Conservation (phyloP, 2,113 vertebrate genomes). For the Numida meleagris region DNA sequence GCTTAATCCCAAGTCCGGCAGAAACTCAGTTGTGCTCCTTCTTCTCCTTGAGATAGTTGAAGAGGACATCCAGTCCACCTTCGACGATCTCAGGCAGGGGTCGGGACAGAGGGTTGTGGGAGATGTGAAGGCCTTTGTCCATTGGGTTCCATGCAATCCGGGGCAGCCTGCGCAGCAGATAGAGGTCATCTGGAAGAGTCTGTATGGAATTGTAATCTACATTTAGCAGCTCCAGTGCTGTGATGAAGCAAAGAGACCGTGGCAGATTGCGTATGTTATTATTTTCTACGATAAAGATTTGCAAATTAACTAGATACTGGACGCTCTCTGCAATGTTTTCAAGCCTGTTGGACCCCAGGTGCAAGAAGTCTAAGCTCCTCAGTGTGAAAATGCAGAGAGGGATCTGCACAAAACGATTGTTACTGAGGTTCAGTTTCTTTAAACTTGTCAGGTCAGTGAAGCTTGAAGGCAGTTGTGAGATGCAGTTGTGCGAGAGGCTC, state of each 20-base stretch:
- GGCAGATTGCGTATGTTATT: slow-evolving; percentile 89
- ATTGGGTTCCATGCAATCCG: slow-evolving; percentile 91
- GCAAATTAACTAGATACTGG: slow-evolving; percentile 86
- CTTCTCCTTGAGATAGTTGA: slow-evolving; percentile 88
- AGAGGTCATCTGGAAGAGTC: slow-evolving; percentile 86
- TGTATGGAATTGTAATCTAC: slow-evolving; percentile 91
- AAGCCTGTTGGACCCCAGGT: slow-evolving; percentile 90
- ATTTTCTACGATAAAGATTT: slow-evolving; percentile 90
- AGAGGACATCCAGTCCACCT: slow-evolving; percentile 86
- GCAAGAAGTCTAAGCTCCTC: slow-evolving; percentile 89
- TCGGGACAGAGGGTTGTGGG: slow-evolving; percentile 89
- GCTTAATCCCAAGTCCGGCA: not conserved
- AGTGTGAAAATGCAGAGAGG: slow-evolving; percentile 89
- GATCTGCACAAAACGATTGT: slow-evolving; percentile 89
- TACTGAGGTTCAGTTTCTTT: slow-evolving; percentile 92
- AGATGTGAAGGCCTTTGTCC: slow-evolving; percentile 93
- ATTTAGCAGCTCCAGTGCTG: slow-evolving; percentile 88
- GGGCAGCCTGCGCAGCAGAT: slow-evolving; percentile 80
- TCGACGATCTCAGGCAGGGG: slow-evolving; percentile 88
- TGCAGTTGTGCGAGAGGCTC: slow-evolving; percentile 90
- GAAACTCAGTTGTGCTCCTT: slow-evolving; percentile 69
- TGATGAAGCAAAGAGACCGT: slow-evolving; percentile 84
- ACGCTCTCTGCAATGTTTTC: slow-evolving; percentile 92
- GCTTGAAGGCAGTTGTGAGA: slow-evolving; percentile 85
- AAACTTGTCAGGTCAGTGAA: slow-evolving; percentile 81